phyloP scores from a whole-genome alignment of 2,888 invertebrate species.

The Micropterix aruncella region DNA sequence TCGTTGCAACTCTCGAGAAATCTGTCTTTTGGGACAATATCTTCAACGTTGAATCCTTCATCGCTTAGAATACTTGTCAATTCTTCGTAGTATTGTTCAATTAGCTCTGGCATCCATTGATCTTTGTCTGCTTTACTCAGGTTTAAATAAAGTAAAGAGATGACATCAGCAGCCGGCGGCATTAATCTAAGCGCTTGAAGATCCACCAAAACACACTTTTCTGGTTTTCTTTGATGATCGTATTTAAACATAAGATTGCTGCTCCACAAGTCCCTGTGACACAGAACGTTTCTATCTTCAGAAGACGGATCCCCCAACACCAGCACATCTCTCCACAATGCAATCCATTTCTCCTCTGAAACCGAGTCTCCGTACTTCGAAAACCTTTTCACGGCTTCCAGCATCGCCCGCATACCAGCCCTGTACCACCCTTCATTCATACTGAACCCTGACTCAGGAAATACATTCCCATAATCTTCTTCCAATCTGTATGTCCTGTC shows the following conservation, averaged over 20 bases:
- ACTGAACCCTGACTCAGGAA: conserved; percentile 16
- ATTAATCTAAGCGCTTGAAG: conserved; percentile 52
- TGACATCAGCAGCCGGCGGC: conserved; percentile 50
- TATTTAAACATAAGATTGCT: conserved; percentile 47
- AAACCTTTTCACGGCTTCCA: not conserved
- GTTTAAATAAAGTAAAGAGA: conserved; percentile 39
- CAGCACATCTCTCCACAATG: conserved; percentile 22
- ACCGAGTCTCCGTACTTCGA: not conserved
- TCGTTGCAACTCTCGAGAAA: conserved; percentile 10
- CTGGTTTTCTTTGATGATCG: conserved; percentile 22
- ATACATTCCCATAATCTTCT: conserved; percentile 14
- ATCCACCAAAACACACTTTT: conserved; percentile 50
- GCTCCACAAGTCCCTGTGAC: conserved; percentile 49
- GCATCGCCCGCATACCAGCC: not conserved
- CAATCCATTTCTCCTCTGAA: conserved; percentile 22
- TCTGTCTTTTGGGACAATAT: conserved; percentile 4
- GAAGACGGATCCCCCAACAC: conserved; percentile 19
- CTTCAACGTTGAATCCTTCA: conserved; percentile 4
- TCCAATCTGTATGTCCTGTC: conserved; percentile 13
- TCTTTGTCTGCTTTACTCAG: conserved; percentile 1
- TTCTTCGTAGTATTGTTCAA: conserved; percentile 7
- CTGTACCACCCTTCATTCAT: conserved; percentile 9
- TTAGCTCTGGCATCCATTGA: conserved; percentile 3
- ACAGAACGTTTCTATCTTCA: conserved; percentile 34
- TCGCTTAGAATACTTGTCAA: conserved; percentile 4